A percentile compares a stretch with the other conserved stretches of the same genome.
Evolutionary conservation across 2,113 vertebrate genomes (phyloP).

Genomic region (Odobenus rosmarus): DNA sequence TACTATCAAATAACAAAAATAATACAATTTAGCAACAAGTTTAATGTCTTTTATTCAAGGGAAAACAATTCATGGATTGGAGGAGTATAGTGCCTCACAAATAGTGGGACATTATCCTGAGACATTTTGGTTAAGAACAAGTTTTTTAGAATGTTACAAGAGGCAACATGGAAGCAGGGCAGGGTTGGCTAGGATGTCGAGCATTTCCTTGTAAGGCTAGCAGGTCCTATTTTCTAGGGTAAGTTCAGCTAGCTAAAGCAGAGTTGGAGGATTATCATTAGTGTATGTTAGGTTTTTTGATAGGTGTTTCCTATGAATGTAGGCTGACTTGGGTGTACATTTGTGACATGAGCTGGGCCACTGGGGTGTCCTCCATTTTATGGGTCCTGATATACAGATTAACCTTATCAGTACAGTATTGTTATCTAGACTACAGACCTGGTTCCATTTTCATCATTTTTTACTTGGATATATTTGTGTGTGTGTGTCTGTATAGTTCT

Average conservation of each 20-base stretch:
- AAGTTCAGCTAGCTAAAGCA: neutral
- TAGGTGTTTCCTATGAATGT: neutral
- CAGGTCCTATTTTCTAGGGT: neutral
- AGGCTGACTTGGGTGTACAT: neutral
- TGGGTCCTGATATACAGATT: neutral
- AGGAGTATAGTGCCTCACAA: neutral
- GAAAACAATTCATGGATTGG: neutral
- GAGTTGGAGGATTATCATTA: neutral
- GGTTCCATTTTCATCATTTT: neutral
- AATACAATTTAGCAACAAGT: neutral
- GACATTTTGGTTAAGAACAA: neutral
- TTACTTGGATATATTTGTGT: neutral
- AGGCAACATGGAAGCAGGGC: neutral
- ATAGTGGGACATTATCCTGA: neutral
- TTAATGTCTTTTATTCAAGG: neutral
- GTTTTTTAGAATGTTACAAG: neutral
- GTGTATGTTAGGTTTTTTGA: neutral
- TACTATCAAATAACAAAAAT: neutral
- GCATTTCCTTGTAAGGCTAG: neutral
- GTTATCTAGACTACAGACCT: neutral
- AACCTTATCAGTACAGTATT: neutral
- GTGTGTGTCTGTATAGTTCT: neutral
- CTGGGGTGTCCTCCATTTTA: neutral
- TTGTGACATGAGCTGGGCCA: neutral
- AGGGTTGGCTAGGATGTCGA: neutral